Base-by-base conservation (phyloP, 2,113 vertebrate genomes). In the Lophochroa leadbeateri region DNA sequence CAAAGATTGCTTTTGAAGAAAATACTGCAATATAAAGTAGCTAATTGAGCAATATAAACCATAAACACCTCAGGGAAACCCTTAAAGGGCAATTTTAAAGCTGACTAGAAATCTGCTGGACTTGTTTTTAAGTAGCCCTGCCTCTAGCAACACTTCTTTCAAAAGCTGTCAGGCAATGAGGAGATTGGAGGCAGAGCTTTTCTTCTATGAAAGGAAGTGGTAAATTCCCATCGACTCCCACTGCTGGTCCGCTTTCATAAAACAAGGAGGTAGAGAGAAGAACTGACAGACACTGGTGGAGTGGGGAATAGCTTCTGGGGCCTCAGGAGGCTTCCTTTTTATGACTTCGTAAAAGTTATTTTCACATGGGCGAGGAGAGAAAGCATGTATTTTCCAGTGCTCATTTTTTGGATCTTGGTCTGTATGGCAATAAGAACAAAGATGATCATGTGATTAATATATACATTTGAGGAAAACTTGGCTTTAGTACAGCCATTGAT, bases 1-100 rank as follows among this genome's bases (percentile, higher is more conserved):
- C n/a, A 35, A 61, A 82, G 67, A 87, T 91, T 80, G 90, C 58
- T 95, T 95, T 95, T 88, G 90, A 91, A 89, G 92, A 90, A 95
- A 93, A 92, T 74, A 74, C 43, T 65, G 79, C 71, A 70, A 68
- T 86, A n/a, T 91, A 85, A 94, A 92, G 82, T 46, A 82, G 87
- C 90, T 95, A 96, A 96, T 95, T 95, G 85, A 79, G 50, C 29
- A 80, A 76, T 94, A 87, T 82, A 90, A 94, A 37, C 58, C 23
- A 69, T 94, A 96, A 96, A 89, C 87, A 94, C 89, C 84, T 91
- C 71, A 80, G 70, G 91, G 92, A 80, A 77, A 31, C 74, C 89
- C 85, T 90, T 93, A 80, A 90, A 87, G 49, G 44, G 84, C 65
- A 69, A 61, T 89, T 96, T 72, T 87, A 94, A 96, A 92, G 28